Evolutionary conservation across 2,113 vertebrate species (phyloP).

Genomic region (Anhinga rufa): DNA sequence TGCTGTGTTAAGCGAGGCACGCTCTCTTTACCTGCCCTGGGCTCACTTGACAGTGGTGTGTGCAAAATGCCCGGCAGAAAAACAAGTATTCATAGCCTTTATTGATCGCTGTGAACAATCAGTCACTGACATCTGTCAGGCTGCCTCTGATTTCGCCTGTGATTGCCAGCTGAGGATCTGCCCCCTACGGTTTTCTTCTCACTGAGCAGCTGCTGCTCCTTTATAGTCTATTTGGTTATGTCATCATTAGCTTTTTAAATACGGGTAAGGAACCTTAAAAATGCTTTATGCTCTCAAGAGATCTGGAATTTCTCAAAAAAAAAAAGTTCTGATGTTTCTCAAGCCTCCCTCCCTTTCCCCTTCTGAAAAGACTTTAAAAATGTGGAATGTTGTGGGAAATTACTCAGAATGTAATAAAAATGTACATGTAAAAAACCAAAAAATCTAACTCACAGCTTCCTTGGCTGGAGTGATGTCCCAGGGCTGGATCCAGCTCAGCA

Average conservation of each 20-base stretch:
- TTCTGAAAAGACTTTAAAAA: constrained; percentile 14
- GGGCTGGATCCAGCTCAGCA: constrained; percentile 65
- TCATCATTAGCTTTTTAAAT: constrained; percentile 31
- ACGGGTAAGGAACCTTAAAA: not conserved
- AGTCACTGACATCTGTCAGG: not conserved
- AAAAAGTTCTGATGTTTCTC: not conserved
- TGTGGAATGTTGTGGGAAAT: constrained; percentile 64
- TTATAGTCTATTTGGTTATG: constrained; percentile 26
- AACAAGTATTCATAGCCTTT: accelerated
- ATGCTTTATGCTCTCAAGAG: not conserved
- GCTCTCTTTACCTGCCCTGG: accelerated
- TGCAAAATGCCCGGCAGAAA: not conserved
- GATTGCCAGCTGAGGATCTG: not conserved
- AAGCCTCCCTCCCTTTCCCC: not conserved
- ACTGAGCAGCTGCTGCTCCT: constrained; percentile 22
- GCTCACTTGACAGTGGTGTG: not conserved
- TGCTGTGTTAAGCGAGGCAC: accelerated
- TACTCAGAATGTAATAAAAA: constrained; percentile 54
- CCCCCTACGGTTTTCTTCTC: not conserved
- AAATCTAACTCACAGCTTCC: constrained; percentile 45
- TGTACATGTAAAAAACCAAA: not conserved
- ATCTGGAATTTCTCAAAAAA: constrained; percentile 28
- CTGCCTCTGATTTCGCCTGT: not conserved
- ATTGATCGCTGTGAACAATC: not conserved
- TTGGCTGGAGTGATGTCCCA: constrained; percentile 58